phyloP scores from a whole-genome alignment of 2,113 vertebrate species.

The Vireo altiloquus region DNA sequence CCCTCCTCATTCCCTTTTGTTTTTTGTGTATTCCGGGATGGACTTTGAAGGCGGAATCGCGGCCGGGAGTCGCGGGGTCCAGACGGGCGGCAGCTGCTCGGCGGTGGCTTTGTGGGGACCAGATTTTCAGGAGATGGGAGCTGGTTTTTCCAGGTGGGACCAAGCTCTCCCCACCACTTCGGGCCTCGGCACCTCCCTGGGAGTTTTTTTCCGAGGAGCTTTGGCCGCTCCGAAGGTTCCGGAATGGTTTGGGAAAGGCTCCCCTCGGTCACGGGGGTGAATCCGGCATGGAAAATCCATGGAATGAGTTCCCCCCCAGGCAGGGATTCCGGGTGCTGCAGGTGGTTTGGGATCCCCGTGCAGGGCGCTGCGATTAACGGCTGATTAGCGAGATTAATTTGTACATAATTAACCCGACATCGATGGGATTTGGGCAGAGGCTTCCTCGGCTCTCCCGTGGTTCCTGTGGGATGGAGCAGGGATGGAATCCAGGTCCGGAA shows the following conservation, averaged over 20 bases:
- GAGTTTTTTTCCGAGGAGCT: background rate
- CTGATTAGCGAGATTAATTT: background rate
- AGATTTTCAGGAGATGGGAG: conserved; percentile 30
- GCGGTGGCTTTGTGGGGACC: background rate
- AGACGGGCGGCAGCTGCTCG: background rate
- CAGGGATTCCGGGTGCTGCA: background rate
- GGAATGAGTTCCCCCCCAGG: background rate
- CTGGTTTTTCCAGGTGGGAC: conserved; percentile 53
- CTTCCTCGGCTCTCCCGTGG: fast-evolving
- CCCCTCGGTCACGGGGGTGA: fast-evolving
- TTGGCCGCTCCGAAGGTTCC: background rate
- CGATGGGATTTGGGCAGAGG: background rate
- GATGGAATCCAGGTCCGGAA: background rate
- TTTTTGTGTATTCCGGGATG: background rate
- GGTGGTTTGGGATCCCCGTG: background rate
- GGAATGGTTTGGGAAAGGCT: fast-evolving
- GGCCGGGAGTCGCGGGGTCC: background rate
- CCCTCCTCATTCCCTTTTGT: too few relatives aligned
- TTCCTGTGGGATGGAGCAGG: background rate
- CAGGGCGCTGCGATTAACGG: background rate
- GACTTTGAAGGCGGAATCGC: background rate
- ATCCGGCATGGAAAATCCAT: fast-evolving
- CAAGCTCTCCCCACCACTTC: background rate
- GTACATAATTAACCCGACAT: background rate
- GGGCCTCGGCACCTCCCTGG: background rate